Conservation (phyloP, 2,113 vertebrate species). For the Urocynchramus pylzowi region DNA sequence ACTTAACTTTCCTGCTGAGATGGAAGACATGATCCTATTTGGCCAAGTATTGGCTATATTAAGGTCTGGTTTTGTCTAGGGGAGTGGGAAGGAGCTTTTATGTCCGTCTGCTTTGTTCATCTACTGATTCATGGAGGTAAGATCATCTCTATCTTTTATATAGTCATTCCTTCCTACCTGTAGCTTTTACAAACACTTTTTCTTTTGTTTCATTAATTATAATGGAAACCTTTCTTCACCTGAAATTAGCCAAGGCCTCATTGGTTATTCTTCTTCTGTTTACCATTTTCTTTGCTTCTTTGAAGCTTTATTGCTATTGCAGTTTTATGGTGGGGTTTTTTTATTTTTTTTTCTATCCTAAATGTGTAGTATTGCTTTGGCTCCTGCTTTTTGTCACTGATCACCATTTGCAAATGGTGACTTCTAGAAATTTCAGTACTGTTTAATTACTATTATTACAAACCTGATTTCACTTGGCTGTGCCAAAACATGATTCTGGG, state of each 20-base stretch:
- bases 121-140: not conserved
- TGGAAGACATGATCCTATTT: not conserved
- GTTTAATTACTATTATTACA: not conserved
- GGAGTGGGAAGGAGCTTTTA: not conserved
- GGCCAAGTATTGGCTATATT: not conserved
- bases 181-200: not conserved
- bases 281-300: not conserved
- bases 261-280: not conserved
- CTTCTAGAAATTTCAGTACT: not conserved
- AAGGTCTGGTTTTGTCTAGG: not conserved
- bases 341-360: not conserved
- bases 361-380: not conserved
- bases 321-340: rapidly evolving
- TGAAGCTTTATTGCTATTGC: not conserved
- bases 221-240: not conserved
- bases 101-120: not conserved
- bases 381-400: not conserved
- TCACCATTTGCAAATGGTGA: rapidly evolving
- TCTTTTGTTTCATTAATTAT: not conserved
- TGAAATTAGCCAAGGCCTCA: not conserved
- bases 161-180: not conserved
- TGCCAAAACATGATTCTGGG: not conserved
- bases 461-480: not conserved
- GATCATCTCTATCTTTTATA: not conserved
- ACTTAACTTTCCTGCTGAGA: not conserved